Percentiles rank a stretch among this genome's conserved stretches.
These are phyloP conservation scores for Sarcophaga carnaria DNA, from an alignment of 2,888 invertebrate species.

Conservation along the genomic window DNA sequence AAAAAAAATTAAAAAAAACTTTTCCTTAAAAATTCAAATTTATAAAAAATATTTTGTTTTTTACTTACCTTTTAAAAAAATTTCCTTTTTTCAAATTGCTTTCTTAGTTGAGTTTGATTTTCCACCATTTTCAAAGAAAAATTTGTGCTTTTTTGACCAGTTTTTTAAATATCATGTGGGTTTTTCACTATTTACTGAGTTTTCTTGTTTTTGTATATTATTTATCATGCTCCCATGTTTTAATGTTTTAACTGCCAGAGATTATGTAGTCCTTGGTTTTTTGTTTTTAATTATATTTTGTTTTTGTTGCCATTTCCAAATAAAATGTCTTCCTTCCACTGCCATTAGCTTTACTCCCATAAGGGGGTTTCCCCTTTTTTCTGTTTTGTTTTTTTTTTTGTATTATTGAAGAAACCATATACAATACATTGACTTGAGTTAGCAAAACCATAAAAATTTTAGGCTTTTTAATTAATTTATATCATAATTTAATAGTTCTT, in stretches of 20 bases:
- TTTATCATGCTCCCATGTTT: slow-evolving; percentile 59
- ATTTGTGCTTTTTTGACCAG: slow-evolving; percentile 66
- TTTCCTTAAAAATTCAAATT: not conserved
- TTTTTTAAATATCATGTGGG: slow-evolving; percentile 12
- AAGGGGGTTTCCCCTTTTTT: too few species aligned
- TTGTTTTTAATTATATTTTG: slow-evolving; percentile 1
- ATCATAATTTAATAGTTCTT: not conserved
- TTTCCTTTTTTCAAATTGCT: slow-evolving; percentile 8
- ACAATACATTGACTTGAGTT: not conserved
- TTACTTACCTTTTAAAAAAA: not conserved
- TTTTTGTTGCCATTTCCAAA: slow-evolving; percentile 1
- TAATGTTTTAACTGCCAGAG: slow-evolving; percentile 60
- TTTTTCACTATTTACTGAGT: slow-evolving; percentile 1
- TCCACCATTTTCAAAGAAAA: slow-evolving; percentile 36
- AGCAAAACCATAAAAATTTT: slow-evolving; percentile 17
- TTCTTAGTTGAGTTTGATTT: not conserved
- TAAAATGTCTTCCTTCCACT: not conserved
- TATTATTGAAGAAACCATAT: not conserved
- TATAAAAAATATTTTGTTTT: not conserved
- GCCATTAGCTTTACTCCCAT: slow-evolving; percentile 3
- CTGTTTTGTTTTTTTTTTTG: not conserved
- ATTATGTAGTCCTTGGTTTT: slow-evolving; percentile 69
- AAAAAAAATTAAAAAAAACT: slow-evolving; percentile 4
- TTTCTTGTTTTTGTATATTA: slow-evolving; percentile 51
- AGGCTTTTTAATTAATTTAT: not conserved